phyloP scores from a whole-genome alignment of 2,113 vertebrate species.

The Seriola aureovittata region DNA sequence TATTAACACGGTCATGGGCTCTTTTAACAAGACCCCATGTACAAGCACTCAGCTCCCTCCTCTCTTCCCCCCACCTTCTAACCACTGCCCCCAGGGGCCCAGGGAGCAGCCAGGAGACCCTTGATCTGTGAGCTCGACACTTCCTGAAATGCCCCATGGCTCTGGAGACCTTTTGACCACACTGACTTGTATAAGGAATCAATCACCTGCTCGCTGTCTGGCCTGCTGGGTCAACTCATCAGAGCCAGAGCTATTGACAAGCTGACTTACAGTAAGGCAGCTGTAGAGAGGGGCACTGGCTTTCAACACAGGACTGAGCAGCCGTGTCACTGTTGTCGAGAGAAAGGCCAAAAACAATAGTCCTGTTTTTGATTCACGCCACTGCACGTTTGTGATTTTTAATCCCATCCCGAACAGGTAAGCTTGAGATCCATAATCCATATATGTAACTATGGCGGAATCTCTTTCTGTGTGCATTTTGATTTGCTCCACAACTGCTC shows the following conservation, averaged over 20 bases:
- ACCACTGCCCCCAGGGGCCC: constrained; percentile 19
- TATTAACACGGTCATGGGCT: constrained; percentile 50
- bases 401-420: too few species aligned
- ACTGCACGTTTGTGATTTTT: too few species aligned
- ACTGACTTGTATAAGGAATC: constrained; percentile 70
- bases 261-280: constrained; percentile 50
- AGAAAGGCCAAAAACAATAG: constrained; percentile 27
- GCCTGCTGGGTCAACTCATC: constrained; percentile 51
- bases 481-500: too few species aligned
- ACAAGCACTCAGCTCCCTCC: constrained; percentile 3
- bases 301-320: constrained; percentile 32
- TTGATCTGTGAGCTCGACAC: constrained; percentile 54
- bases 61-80: background rate
- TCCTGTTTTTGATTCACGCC: constrained; percentile 1
- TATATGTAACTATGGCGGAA: background rate
- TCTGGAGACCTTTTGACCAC: constrained; percentile 67
- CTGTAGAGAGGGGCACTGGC: background rate
- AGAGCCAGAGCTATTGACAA: constrained; percentile 56
- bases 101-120: constrained; percentile 47
- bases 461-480: too few species aligned
- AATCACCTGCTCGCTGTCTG: constrained; percentile 65
- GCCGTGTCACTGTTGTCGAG: background rate
- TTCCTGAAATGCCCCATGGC: constrained; percentile 69
- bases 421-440: background rate
- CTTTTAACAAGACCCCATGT: constrained; percentile 59